phyloP scores from a whole-genome alignment of 2,888 invertebrate genomes.

The Cenopis cana region DNA sequence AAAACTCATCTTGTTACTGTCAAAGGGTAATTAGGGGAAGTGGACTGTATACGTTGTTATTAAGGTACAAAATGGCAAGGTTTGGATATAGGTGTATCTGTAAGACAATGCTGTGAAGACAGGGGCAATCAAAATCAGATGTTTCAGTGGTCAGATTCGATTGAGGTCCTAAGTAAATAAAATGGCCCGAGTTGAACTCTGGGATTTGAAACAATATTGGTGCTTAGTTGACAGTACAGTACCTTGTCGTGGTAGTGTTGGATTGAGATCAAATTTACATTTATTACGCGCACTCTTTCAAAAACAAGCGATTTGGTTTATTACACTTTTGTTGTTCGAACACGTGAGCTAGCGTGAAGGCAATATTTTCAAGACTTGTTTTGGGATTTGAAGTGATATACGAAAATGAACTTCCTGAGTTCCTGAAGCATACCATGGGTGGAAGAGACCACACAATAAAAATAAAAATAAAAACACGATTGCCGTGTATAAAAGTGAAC shows the following conservation, averaged over 20 bases:
- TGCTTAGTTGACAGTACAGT: conserved; percentile 33
- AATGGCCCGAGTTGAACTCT: conserved; percentile 1
- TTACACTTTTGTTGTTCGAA: too few species aligned
- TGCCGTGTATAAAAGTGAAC: too few species aligned
- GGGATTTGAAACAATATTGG: conserved; percentile 44
- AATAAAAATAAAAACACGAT: too few species aligned
- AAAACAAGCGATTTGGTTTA: too few species aligned
- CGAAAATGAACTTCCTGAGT: not conserved
- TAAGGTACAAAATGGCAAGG: not conserved
- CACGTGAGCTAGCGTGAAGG: too few species aligned
- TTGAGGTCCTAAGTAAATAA: conserved; percentile 56
- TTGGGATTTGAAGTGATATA: not conserved
- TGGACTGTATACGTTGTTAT: not conserved
- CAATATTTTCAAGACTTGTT: too few species aligned
- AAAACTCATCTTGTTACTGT: conserved; percentile 26
- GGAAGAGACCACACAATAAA: not conserved
- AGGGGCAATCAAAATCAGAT: conserved; percentile 59
- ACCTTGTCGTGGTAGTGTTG: not conserved
- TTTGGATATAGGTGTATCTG: conserved; percentile 18
- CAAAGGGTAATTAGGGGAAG: conserved; percentile 1
- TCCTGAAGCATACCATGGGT: not conserved
- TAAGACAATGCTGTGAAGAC: conserved; percentile 41
- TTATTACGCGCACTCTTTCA: not conserved
- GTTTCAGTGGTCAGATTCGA: conserved; percentile 47
- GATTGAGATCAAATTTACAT: not conserved